Evolutionary conservation across 2,888 invertebrate genomes (phyloP), one percentile per base, ranked within the genome.

Genomic region (Arrhopalites spinosus): DNA sequence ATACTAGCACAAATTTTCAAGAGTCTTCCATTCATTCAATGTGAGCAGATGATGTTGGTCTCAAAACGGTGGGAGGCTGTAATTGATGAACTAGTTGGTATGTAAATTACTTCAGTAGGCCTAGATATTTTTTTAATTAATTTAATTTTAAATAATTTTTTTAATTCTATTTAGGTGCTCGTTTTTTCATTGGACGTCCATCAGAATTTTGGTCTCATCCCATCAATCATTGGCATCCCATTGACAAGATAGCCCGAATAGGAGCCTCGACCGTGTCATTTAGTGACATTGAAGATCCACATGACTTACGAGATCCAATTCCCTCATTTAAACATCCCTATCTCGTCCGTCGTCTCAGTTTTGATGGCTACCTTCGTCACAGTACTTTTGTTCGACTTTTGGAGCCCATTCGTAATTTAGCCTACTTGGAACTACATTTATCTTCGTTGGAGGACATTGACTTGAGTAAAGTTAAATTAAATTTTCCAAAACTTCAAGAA

Each of bases 401-500:
- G 17, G 66, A 53, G 15, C 47, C 66, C 47, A 66, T 53, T 8
- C 27, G 50, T 13, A 73, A 73, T 30, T 36, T 73, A 23, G 73
- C 47, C 13, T 73, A 73, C 53, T 64, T 73, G 29, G 73, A 73
- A 63, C 53, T 73, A n/a, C 73, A 73, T 66, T 30, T 73, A 29
- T 66, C 66, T 53, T 64, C 73, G 13, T 20, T 73, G 11, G 73
- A 73, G 45, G 64, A 53, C 0, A 66, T 73, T 25, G 73, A 73
- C 45, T 29, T 64, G 20, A 36, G 45, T 20, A 29, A 50, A 47
- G 73, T 73, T 2, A 27, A 66, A 20, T 25, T 73, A 2, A 73
- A 66, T 53, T 47, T 73, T n/a, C 73, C 73, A 8, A 73, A 73
- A 53, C 73, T 73, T 23, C 64, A 73, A 66, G 73, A 73, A 66